phyloP scores from a whole-genome alignment of 2,888 invertebrate species.

The Galeruca laticollis region DNA sequence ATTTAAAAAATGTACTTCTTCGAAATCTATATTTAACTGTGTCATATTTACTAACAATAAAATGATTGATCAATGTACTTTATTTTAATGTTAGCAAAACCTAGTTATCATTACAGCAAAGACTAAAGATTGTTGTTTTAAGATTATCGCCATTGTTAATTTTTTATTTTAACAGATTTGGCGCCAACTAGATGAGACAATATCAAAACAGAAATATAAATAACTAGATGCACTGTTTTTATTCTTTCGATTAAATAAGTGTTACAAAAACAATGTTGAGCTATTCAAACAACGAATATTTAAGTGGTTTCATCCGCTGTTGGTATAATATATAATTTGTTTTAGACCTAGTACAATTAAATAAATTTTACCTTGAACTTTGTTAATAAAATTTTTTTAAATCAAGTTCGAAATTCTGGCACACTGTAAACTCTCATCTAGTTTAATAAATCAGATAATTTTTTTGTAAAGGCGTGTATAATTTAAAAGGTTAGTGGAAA shows the following conservation, averaged over 20 bases:
- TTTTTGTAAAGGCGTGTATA: not conserved
- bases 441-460: not conserved
- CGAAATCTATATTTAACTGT: not conserved
- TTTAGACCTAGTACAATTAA: not conserved
- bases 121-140: no score
- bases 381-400: not conserved
- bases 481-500: not conserved
- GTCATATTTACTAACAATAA: not conserved
- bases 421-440: not conserved
- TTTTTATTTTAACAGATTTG: not conserved
- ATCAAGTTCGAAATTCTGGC: not conserved
- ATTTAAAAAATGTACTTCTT: not conserved
- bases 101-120: not conserved
- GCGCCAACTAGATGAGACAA: not conserved
- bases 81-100: not conserved
- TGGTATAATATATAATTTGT: not conserved
- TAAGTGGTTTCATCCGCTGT: not conserved
- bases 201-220: constrained; percentile 8
- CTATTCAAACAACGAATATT: not conserved
- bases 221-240: not conserved
- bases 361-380: not conserved
- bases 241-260: not conserved
- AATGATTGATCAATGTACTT: not conserved
- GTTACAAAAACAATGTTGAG: not conserved
- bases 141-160: not conserved